phyloP scores from a whole-genome alignment of 2,888 invertebrate genomes.

The Hydraecia micacea region DNA sequence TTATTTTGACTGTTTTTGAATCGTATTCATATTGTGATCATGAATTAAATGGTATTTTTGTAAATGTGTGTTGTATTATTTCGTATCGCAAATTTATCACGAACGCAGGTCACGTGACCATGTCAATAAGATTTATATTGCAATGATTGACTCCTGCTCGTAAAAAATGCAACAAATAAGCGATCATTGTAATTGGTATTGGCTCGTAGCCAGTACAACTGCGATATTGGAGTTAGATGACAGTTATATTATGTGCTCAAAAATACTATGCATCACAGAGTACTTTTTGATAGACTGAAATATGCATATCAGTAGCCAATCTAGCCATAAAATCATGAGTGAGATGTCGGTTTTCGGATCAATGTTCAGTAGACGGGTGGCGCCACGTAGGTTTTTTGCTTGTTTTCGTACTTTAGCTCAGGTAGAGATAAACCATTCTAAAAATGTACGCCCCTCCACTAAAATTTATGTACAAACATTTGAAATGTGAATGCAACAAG shows the following conservation, averaged over 20 bases:
- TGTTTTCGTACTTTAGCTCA: background rate
- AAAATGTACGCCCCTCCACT: no score
- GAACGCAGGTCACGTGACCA: no score
- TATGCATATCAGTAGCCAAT: no score
- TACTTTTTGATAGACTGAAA: no score
- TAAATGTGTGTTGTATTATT: constrained; percentile 49
- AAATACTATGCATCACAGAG: no score
- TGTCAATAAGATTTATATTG: background rate
- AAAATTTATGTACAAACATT: no score
- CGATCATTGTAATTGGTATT: background rate
- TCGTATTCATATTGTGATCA: constrained; percentile 70
- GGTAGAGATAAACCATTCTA: no score
- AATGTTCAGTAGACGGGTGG: background rate
- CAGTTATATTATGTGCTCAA: background rate
- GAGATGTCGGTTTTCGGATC: background rate
- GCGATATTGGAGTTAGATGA: background rate
- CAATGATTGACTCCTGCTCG: background rate
- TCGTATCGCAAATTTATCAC: background rate
- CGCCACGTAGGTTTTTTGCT: background rate
- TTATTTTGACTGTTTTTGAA: constrained; percentile 39
- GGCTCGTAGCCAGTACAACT: background rate
- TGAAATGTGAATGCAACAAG: no score
- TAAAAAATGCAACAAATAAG: background rate
- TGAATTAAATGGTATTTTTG: constrained; percentile 73
- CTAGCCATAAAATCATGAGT: no score